phyloP scores from a whole-genome alignment of 2,113 vertebrate species.

The Tretioscincus oriximinensis region DNA sequence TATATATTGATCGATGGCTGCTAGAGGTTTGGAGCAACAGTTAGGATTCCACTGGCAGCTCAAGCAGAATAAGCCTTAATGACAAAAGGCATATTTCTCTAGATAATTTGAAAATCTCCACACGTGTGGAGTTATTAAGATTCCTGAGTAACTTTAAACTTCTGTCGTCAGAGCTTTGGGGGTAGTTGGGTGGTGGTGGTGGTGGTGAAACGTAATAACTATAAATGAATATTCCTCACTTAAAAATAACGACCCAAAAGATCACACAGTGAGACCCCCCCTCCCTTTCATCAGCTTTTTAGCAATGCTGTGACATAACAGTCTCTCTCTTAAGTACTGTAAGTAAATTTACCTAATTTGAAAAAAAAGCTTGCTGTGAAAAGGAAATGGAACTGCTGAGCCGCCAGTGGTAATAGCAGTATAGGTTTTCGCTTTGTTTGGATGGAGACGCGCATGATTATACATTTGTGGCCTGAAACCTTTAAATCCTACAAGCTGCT shows the following conservation, averaged over 20 bases:
- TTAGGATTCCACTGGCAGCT: too few relatives aligned
- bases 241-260: constrained; percentile 2
- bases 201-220: neutral
- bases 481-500: neutral
- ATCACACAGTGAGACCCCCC: neutral
- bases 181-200: too few relatives aligned
- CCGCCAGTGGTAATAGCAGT: neutral
- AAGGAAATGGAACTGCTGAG: neutral
- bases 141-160: neutral
- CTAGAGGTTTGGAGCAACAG: too few relatives aligned
- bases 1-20: too few relatives aligned
- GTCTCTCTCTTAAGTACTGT: neutral
- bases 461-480: neutral
- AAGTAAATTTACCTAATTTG: constrained; percentile 21
- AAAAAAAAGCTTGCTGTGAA: constrained; percentile 9
- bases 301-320: neutral
- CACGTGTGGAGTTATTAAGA: too few relatives aligned
- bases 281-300: neutral
- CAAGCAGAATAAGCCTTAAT: neutral
- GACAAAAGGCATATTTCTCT: neutral
- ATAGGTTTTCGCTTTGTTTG: neutral
- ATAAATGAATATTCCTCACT: neutral
- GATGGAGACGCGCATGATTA: neutral
- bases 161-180: neutral
- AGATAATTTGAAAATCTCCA: neutral